These are phyloP conservation scores for Acropternis orthonyx DNA, from an alignment of 2,797 vertebrate species.

Conservation along the genomic window DNA sequence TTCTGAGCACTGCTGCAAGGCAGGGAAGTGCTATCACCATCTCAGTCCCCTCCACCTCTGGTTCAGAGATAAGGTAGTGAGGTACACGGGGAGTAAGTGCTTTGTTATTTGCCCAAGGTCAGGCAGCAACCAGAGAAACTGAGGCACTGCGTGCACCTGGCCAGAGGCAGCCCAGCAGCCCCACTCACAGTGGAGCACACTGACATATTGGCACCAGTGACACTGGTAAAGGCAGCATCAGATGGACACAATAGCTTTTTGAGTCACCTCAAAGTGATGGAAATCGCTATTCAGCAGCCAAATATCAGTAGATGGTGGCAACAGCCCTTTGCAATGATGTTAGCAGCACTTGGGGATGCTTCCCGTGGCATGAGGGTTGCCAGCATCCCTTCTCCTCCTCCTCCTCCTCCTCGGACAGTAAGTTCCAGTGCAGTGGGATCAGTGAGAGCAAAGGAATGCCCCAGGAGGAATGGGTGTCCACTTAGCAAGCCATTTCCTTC, in stretches of 20 bases:
- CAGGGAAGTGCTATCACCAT: background rate
- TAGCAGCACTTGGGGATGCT: background rate
- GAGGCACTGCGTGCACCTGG: accelerated
- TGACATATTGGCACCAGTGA: accelerated
- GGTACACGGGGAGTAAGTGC: background rate
- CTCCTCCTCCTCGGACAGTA: background rate
- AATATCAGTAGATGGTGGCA: background rate
- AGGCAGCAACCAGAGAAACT: background rate
- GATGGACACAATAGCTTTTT: background rate
- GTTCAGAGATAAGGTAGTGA: background rate
- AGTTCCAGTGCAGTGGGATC: accelerated
- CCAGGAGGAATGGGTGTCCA: background rate
- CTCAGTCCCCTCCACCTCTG: background rate
- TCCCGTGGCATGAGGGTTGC: accelerated
- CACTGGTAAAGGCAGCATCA: background rate
- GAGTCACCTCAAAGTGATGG: background rate
- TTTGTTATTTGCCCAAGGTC: background rate
- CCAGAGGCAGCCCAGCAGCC: background rate
- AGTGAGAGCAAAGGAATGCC: background rate
- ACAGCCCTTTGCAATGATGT: background rate
- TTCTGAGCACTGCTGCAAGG: background rate
- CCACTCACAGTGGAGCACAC: accelerated
- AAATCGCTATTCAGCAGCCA: background rate
- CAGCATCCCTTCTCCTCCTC: background rate
- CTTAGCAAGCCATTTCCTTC: background rate